These are phyloP conservation scores for Odocoileus virginianus DNA, from an alignment of 2,113 vertebrate genomes.

Conservation along the genomic window DNA sequence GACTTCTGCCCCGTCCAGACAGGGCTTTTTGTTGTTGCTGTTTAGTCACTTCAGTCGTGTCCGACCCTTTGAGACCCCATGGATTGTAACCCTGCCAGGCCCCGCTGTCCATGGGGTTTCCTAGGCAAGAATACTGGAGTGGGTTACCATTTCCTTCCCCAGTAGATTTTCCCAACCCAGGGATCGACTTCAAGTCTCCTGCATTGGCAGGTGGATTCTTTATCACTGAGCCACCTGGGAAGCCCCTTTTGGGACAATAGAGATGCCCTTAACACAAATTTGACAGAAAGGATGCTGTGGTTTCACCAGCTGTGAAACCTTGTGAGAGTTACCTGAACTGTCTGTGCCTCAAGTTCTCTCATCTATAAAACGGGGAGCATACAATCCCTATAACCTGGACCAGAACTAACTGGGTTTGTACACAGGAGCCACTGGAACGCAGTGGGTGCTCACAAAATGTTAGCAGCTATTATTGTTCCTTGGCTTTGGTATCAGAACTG, in stretches of 20 bases:
- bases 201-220: neutral
- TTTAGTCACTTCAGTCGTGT: neutral
- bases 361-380: neutral
- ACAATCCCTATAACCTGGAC: rapidly evolving
- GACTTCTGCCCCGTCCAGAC: neutral
- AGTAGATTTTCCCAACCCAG: neutral
- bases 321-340: neutral
- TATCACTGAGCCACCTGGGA: neutral
- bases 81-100: neutral
- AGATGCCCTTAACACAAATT: neutral
- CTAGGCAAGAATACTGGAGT: neutral
- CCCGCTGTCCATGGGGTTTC: neutral
- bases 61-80: neutral
- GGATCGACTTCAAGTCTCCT: neutral
- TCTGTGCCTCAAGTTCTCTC: neutral
- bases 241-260: neutral
- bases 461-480: neutral
- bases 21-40: neutral
- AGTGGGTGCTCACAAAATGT: neutral
- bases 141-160: neutral
- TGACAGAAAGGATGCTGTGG: too few species aligned
- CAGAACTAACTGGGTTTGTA: neutral
- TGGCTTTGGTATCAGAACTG: neutral
- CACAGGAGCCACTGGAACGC: rapidly evolving
- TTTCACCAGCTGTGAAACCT: neutral